Evolutionary conservation across 1,140 invertebrate species (phyloP).

Genomic region (Vanessa tameamea): DNA sequence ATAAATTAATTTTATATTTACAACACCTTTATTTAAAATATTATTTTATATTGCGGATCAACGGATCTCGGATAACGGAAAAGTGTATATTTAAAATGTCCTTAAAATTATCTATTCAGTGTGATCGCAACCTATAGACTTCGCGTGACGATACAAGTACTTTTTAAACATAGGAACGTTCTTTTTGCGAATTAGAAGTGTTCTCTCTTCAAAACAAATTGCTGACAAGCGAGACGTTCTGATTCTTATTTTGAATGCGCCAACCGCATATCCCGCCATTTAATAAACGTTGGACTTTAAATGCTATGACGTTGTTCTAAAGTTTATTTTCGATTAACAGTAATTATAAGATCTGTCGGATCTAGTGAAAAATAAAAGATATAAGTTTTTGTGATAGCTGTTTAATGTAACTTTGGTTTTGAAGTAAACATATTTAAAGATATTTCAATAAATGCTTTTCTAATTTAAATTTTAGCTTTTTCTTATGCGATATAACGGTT

Average conservation of each 20-base stretch:
- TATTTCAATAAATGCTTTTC: neutral
- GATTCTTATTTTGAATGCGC: conserved; percentile 71
- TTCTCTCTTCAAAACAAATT: conserved; percentile 80
- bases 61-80: no score
- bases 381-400: conserved; percentile 6
- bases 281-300: conserved; percentile 4
- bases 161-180: conserved; percentile 76
- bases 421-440: conserved; percentile 10
- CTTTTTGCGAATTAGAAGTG: conserved; percentile 79
- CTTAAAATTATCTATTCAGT: conserved; percentile 20
- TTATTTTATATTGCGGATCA: neutral
- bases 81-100: neutral
- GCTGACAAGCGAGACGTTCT: conserved; percentile 75
- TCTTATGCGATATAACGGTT: no score
- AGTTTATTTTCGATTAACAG: neutral
- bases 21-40: neutral
- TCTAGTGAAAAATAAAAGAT: conserved; percentile 12
- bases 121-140: conserved; percentile 46
- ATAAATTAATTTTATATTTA: neutral
- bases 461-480: no score
- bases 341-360: neutral
- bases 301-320: neutral
- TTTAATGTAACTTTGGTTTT: conserved; percentile 9
- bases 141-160: conserved; percentile 69
- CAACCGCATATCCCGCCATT: conserved; percentile 45